phyloP scores from a whole-genome alignment of 2,888 invertebrate genomes.

The Orthonychiurus folsomi region DNA sequence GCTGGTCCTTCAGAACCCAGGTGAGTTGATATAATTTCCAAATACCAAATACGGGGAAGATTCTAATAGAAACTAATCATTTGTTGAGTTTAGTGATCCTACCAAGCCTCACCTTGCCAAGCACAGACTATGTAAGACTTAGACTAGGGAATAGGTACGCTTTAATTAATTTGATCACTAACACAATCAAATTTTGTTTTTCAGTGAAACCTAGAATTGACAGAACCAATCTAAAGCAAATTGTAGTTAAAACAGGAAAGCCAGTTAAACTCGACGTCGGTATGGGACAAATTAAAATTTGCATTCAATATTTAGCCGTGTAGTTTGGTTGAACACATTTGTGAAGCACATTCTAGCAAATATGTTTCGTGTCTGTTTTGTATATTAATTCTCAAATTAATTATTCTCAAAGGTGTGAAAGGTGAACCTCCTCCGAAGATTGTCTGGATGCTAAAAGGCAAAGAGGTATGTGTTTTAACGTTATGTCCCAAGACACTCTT shows the following conservation, averaged over 20 bases:
- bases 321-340: too few species aligned
- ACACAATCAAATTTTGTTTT: constrained; percentile 37
- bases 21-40: background rate
- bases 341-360: too few species aligned
- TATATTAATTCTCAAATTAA: too few species aligned
- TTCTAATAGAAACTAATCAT: background rate
- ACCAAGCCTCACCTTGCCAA: constrained; percentile 81
- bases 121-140: constrained; percentile 68
- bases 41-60: too few species aligned
- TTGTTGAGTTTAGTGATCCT: constrained; percentile 52
- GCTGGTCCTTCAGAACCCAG: constrained; percentile 62
- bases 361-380: too few species aligned
- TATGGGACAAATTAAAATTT: too few species aligned
- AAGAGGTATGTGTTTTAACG: constrained; percentile 48
- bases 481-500: background rate
- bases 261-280: constrained; percentile 83
- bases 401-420: too few species aligned
- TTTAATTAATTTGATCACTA: background rate
- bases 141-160: background rate
- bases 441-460: constrained; percentile 77
- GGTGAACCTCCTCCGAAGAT: constrained; percentile 94
- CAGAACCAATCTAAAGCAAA: constrained; percentile 80
- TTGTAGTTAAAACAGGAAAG: constrained; percentile 84
- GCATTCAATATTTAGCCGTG: too few species aligned
- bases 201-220: constrained; percentile 98